Base-by-base conservation (phyloP, 2,888 invertebrate species). In the Conchocele bisecta region DNA sequence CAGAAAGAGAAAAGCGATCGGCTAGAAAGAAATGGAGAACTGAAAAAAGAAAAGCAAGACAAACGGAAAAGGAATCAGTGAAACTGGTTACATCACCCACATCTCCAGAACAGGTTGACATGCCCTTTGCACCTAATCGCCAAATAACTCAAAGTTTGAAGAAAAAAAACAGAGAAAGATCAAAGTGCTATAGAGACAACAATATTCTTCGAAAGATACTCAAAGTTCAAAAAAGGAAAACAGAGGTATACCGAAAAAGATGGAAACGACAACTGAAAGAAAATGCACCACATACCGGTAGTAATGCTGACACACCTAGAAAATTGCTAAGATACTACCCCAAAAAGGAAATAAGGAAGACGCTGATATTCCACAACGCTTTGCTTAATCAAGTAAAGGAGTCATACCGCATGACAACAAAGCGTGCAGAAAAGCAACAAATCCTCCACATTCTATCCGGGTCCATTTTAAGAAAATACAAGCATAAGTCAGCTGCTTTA, bases 21-120 rank as follows among this genome's bases (percentile, higher is more conserved):
- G 44, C 48, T 20, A 53, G 63, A 51, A 66, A 66, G 22, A 17
- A 63, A 48, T 70, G 66, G 75, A 39, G 65, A 59, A 51, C 46
- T 22, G 13, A 53, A 17, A 75, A 75, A 60, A 50, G 35, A 33
- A 57, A 64, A 35, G 53, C 17, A 35, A 56, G 35, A 24, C 22
- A 44, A 35, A 29, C 26, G 48, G 20, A 29, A 56, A 46, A 42
- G 31, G 26, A 41, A 15, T 11, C 24, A 39, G 24, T 37, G 6
- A 35, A 22, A 20, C 22, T 60, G 13, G 28, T 50, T n/a, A 60
- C 60, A 60, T 41, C 60, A 24, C 60, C 48, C n/a, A 50, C 26
- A 37, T 50, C 35, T 24, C 60, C 35, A 29, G 26, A 26, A 31
- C n/a, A 33, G 24, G 46, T 20, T 33, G 28, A 28, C n/a, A 15